Conservation (phyloP, 2,888 invertebrate genomes). For the Ornithoptera alexandrae region DNA sequence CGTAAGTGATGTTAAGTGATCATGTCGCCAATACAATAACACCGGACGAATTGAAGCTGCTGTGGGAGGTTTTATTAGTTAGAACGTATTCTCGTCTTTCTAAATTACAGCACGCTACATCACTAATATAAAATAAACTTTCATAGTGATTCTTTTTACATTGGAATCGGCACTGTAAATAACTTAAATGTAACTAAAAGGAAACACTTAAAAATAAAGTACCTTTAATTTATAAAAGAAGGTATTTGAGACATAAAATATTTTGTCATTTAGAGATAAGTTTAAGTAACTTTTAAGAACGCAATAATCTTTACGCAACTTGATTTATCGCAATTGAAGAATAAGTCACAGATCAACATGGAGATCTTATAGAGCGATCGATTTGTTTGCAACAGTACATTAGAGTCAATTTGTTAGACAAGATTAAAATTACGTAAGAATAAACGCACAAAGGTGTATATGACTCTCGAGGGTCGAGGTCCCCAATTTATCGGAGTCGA, state of each 20-base stretch:
- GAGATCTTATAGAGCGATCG: background rate
- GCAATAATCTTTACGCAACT: background rate
- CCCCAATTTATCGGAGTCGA: constrained; percentile 3
- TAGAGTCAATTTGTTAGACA: background rate
- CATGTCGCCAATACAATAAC: too few species aligned
- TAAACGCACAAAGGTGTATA: background rate
- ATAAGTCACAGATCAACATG: background rate
- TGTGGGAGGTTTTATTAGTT: too few species aligned
- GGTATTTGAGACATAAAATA: background rate
- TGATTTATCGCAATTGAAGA: background rate
- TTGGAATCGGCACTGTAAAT: background rate
- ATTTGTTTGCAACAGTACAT: background rate
- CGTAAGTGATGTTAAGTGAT: too few species aligned
- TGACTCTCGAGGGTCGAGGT: constrained; percentile 3
- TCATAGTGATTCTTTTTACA: background rate
- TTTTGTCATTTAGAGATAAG: background rate
- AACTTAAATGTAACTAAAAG: background rate
- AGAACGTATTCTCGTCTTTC: too few species aligned
- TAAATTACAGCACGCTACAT: too few species aligned
- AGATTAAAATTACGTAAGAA: background rate
- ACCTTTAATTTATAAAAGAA: background rate
- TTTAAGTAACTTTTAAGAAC: background rate
- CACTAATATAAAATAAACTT: background rate
- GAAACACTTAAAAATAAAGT: background rate
- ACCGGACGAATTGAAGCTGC: too few species aligned